Conservation (phyloP, 37 sponge, comb jelly and placozoan genomes). For the Aplysina aerophoba region DNA sequence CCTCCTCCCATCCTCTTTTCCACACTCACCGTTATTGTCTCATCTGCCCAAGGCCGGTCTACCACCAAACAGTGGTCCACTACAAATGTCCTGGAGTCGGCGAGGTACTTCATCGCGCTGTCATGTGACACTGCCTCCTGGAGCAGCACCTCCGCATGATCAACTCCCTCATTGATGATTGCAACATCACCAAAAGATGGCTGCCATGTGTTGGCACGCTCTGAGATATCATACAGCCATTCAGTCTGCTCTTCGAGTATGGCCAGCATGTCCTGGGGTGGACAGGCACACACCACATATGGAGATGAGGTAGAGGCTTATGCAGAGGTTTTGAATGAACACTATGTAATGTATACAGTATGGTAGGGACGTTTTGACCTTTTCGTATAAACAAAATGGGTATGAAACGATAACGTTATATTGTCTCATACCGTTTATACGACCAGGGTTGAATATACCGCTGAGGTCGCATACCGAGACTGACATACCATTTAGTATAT, state of each 20-base stretch:
- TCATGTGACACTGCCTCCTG: conserved; percentile 37
- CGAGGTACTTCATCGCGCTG: conserved; percentile 31
- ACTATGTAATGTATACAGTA: too few species aligned
- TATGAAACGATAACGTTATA: too few species aligned
- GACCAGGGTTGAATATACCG: too few species aligned
- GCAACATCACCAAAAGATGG: conserved; percentile 39
- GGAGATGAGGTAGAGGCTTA: too few species aligned
- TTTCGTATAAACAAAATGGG: too few species aligned
- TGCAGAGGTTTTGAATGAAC: too few species aligned
- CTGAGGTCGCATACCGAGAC: too few species aligned
- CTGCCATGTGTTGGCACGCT: neutral
- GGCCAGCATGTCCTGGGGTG: conserved; percentile 26
- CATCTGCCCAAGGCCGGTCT: neutral
- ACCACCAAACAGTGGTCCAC: conserved; percentile 51
- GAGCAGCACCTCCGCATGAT: conserved; percentile 41
- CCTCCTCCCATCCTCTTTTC: conserved; percentile 19
- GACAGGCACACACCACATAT: too few species aligned
- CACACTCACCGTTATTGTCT: too few species aligned
- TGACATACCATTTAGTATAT: too few species aligned
- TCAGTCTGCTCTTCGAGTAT: conserved; percentile 54
- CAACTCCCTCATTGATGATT: conserved; percentile 46
- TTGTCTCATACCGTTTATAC: too few species aligned
- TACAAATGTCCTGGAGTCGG: conserved; percentile 39
- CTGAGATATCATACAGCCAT: conserved; percentile 51
- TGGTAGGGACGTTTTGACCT: too few species aligned